These are phyloP conservation scores for Thunnus thynnus DNA, from an alignment of 2,113 vertebrate genomes.

Conservation along the genomic window DNA sequence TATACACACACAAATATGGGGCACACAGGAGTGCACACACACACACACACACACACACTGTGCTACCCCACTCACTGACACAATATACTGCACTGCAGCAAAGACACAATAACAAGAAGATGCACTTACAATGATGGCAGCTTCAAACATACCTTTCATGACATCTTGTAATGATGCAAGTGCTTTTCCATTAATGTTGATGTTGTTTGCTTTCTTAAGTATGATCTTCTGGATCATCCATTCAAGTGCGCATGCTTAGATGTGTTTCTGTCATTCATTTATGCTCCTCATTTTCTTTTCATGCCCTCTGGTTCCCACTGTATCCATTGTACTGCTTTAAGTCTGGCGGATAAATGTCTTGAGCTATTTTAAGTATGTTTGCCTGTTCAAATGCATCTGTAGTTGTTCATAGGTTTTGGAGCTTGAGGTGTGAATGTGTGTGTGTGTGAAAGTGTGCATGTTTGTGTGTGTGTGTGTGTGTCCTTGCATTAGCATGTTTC, in stretches of 20 bases:
- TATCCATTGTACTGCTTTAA: background rate
- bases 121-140: constrained; percentile 2
- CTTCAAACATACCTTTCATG: constrained; percentile 18
- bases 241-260: background rate
- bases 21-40: constrained; percentile 14
- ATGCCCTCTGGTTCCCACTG: background rate
- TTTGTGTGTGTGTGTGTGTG: constrained; percentile 22
- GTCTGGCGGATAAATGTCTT: background rate
- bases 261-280: background rate
- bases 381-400: background rate
- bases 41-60: constrained; percentile 43
- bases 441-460: constrained; percentile 20
- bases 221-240: background rate
- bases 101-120: constrained; percentile 21
- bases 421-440: constrained; percentile 6
- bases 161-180: background rate
- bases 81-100: constrained; percentile 21
- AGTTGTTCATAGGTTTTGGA: background rate
- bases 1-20: constrained; percentile 58
- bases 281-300: constrained; percentile 4
- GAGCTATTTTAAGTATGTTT: background rate
- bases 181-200: constrained; percentile 10
- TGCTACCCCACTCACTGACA: constrained; percentile 29
- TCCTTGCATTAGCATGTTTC: constrained; percentile 10
- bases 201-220: constrained; percentile 30